Base-by-base conservation (phyloP, 2,797 vertebrate genomes). In the Botia almorhae region DNA sequence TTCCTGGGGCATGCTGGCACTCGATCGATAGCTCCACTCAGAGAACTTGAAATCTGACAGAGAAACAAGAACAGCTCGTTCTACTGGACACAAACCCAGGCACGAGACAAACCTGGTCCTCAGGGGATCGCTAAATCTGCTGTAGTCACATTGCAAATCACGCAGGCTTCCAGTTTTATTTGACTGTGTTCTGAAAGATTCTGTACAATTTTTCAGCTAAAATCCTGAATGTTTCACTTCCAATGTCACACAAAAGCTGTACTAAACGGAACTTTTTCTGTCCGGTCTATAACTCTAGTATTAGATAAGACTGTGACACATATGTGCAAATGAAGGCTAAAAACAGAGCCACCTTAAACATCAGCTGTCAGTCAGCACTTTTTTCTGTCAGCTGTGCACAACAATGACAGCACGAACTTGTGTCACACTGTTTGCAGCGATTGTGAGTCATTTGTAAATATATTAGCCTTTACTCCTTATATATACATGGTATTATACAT, bases 1-100 rank as follows among this genome's bases (percentile, higher is more conserved):
- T 85, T 85, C 84, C 84, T 82, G 61, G 80, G 82, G 80, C 81
- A 70, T 67, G 67, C 84, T 84, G 78, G 80, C 68, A 61, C 80
- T 73, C 75, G 43, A 85, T 87, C 86, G 65, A 84, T 85, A 84
- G 58, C 75, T 43, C 70, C 74, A 53, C 82, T 74, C 39, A 67
- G 63, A 33, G 82, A 80, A 76, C 76, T 75, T 29, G 64, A 78
- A 74, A 73, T 81, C 80, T 77, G 80, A 84, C 29, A 69, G 63
- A 81, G 82, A 56, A 69, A 23, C 29, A 48, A 67, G 76, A 74
- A 69, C 67, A 76, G 67, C 69, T 64, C 56, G 48, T 69, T 75
- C 74, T 53, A 46, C 65, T 73, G 64, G 61, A 74, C 50, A 79
- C 48, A 61, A 33, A 76, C 39, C 39, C 55, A 68, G 56, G 50